Evolutionary conservation across 2,888 invertebrate genomes (phyloP), one percentile per base, ranked within the genome.

Genomic region (Brachypalpus laphriformis): DNA sequence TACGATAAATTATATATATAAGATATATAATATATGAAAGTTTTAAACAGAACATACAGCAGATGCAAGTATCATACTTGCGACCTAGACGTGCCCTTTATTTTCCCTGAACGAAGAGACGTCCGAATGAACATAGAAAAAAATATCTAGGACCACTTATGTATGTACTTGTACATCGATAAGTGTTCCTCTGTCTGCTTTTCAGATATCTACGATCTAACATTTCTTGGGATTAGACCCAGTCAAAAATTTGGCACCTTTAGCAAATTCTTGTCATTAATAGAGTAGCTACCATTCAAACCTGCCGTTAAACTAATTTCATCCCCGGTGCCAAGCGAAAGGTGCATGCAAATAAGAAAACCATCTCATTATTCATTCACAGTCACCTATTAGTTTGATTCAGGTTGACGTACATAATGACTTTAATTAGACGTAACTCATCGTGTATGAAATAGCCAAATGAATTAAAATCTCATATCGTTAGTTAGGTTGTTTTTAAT

Each of bases 381-480:
- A 45, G 42, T 31, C 56, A 70, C 72, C 76, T 65, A 82, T 76
- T 71, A 76, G 42, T 82, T 76, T 82, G 76, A 65, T 82, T 82
- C 76, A 63, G 49, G 63, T 54, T 76, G 70, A 57, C 82, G 70
- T 51, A 76, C 56, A 71, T 76, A 82, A 82, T 82, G 76, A 42
- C 70, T 76, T 71, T 65, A 66, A 66, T 51, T 22, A 66, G 49
- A 51, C 51, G 40, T 16, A 66, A n/a, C 66, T 16, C n/a, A 25
- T 49, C 37, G 51, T 51, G 37, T 37, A 25, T 25, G 51, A 51
- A 66, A 66, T 51, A 47, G 31, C n/a, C 49, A n/a, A 66, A 40
- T 68, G 42, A 77, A 71, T 82, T 77, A 82, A 82, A 82, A 77
- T 66, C 82, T 65, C 77, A 82, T 77, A 82, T 82, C 71, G 82